phyloP scores from a whole-genome alignment of 2,888 invertebrate species.

The Andrena fulva region DNA sequence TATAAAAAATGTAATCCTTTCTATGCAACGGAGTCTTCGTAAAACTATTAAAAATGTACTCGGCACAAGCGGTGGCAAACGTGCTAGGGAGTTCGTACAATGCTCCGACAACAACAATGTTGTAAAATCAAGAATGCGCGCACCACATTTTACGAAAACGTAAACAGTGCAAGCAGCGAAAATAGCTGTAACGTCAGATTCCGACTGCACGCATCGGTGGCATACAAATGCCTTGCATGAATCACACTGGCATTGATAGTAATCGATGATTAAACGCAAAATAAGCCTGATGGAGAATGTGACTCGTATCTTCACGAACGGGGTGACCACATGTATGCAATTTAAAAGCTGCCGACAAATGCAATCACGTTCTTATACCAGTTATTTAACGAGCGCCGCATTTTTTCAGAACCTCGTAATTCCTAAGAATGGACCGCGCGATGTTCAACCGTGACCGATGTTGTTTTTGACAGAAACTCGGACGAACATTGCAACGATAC shows the following conservation, averaged over 20 bases:
- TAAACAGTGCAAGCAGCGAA: neutral
- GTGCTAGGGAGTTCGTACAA: constrained; percentile 27
- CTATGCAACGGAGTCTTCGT: neutral
- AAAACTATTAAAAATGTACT: constrained; percentile 23
- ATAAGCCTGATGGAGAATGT: constrained; percentile 11
- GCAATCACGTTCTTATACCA: neutral
- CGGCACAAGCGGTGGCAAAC: neutral
- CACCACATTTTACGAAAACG: neutral
- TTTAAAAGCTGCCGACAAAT: constrained; percentile 8
- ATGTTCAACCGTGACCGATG: constrained; percentile 1
- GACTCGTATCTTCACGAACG: constrained; percentile 18
- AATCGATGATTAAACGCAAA: constrained; percentile 38
- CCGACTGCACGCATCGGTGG: neutral
- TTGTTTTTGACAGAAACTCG: constrained; percentile 7
- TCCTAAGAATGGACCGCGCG: constrained; percentile 20
- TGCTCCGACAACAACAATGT: neutral
- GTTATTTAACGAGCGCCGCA: neutral
- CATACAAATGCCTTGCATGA: constrained; percentile 23
- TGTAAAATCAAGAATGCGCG: neutral
- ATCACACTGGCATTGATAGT: constrained; percentile 2
- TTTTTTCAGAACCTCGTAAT: constrained; percentile 5
- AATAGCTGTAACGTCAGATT: constrained; percentile 17
- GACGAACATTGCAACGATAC: constrained; percentile 16
- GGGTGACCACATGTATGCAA: constrained; percentile 24
- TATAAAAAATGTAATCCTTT: neutral